A percentile compares a stretch with the other conserved stretches of the same genome.
phyloP scores from a whole-genome alignment of 2,888 invertebrate genomes.

The Drosophila monieri region DNA sequence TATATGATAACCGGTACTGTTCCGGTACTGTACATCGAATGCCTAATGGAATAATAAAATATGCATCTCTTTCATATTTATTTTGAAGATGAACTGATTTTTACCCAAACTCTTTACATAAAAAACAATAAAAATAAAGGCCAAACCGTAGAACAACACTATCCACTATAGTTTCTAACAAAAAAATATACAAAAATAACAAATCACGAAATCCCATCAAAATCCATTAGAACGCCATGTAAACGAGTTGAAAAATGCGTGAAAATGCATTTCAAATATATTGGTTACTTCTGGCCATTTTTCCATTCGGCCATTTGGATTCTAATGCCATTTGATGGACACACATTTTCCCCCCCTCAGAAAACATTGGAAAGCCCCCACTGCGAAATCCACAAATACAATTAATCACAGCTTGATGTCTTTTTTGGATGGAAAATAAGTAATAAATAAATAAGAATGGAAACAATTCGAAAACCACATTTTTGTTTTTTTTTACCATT shows the following conservation, averaged over 20 bases:
- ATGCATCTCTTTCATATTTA: no score
- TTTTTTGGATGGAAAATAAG: constrained; percentile 6
- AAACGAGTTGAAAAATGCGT: constrained; percentile 37
- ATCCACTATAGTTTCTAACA: not conserved
- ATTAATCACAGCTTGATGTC: constrained; percentile 51
- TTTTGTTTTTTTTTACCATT: no score
- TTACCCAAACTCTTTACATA: not conserved
- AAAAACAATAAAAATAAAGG: not conserved
- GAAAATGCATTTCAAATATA: constrained; percentile 43
- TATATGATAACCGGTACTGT: no score
- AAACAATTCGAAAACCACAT: no score
- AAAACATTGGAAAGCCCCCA: constrained; percentile 3
- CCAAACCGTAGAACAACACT: not conserved
- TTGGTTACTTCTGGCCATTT: constrained; percentile 10
- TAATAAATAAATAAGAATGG: not conserved
- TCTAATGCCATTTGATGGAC: constrained; percentile 36
- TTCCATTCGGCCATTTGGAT: not conserved
- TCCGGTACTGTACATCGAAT: no score
- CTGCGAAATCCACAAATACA: constrained; percentile 22
- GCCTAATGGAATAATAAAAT: no score
- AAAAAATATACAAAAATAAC: no score
- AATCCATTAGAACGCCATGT: constrained; percentile 47
- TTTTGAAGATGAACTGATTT: no score
- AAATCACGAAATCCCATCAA: constrained; percentile 21
- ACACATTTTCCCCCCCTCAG: constrained; percentile 12